Evolutionary conservation across 1,140 invertebrate species (phyloP).

Genomic region (Anagrus nilaparvatae): DNA sequence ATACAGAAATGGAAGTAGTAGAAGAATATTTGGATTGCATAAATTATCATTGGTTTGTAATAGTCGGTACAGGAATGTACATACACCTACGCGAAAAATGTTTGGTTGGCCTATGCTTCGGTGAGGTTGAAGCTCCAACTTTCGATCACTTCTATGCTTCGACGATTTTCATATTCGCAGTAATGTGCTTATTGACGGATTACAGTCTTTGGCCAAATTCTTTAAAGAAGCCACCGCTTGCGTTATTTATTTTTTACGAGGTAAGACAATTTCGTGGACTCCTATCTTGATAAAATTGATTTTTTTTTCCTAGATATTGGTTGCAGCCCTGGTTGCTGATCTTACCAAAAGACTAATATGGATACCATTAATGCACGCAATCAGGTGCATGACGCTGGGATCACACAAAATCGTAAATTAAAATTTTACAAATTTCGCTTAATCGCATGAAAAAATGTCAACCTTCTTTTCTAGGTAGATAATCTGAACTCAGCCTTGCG

Average conservation of each 20-base stretch:
- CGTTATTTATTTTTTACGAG: conserved; percentile 37
- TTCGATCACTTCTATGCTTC: conserved; percentile 35
- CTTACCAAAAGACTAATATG: conserved; percentile 32
- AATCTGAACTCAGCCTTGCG: too few species aligned
- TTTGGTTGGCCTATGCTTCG: conserved; percentile 35
- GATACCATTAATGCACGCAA: conserved; percentile 32
- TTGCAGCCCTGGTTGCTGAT: conserved; percentile 35
- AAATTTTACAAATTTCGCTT: not conserved
- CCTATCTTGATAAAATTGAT: not conserved
- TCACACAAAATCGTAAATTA: conserved; percentile 33
- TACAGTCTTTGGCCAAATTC: conserved; percentile 38
- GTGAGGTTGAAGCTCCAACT: conserved; percentile 19
- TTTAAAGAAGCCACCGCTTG: conserved; percentile 36
- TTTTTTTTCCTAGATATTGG: conserved; percentile 27
- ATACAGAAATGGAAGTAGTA: conserved; percentile 29
- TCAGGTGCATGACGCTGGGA: conserved; percentile 31
- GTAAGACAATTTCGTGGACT: conserved; percentile 18
- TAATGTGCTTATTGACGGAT: conserved; percentile 35
- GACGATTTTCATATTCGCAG: conserved; percentile 32
- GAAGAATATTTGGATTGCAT: conserved; percentile 27
- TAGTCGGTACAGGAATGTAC: conserved; percentile 35
- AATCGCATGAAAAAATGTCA: too few species aligned
- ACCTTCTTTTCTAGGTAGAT: too few species aligned
- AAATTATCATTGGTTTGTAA: conserved; percentile 35
- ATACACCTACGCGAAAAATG: conserved; percentile 36